Percentiles rank a stretch among this genome's conserved stretches.
These are phyloP conservation scores for Junco hyemalis DNA, from an alignment of 2,113 vertebrate species.

Conservation along the genomic window DNA sequence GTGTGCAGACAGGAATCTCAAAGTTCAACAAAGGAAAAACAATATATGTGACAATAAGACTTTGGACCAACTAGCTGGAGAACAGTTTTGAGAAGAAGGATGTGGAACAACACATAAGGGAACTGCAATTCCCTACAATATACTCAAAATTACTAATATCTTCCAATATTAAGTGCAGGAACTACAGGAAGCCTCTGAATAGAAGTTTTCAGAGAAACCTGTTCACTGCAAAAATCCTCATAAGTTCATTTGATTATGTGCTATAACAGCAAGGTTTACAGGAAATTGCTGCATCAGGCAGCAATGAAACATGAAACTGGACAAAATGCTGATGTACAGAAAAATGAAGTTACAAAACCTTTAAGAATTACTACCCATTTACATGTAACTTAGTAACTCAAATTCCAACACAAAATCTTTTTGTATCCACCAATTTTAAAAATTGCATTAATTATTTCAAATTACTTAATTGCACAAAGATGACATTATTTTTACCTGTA, in stretches of 20 bases:
- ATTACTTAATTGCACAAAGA: not conserved
- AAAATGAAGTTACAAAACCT: not conserved
- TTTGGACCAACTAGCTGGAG: not conserved
- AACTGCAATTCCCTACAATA: not conserved
- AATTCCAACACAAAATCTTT: not conserved
- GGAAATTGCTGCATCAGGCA: not conserved
- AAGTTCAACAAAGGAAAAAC: not conserved
- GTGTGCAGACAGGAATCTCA: not conserved
- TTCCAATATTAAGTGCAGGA: not conserved
- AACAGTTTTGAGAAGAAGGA: not conserved
- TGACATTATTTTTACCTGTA: constrained; percentile 82
- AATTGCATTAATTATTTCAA: not conserved
- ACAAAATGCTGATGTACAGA: not conserved
- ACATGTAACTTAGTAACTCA: not conserved
- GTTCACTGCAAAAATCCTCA: not conserved
- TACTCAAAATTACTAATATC: not conserved
- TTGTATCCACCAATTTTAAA: not conserved
- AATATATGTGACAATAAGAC: not conserved
- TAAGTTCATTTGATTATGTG: not conserved
- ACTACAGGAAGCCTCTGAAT: not conserved
- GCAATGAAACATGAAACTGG: not conserved
- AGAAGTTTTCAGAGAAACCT: not conserved
- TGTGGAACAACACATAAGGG: not conserved
- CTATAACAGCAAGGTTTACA: not conserved
- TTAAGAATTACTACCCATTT: not conserved